Conservation (phyloP, 2,888 invertebrate genomes). For the Linyphia triangularis region DNA sequence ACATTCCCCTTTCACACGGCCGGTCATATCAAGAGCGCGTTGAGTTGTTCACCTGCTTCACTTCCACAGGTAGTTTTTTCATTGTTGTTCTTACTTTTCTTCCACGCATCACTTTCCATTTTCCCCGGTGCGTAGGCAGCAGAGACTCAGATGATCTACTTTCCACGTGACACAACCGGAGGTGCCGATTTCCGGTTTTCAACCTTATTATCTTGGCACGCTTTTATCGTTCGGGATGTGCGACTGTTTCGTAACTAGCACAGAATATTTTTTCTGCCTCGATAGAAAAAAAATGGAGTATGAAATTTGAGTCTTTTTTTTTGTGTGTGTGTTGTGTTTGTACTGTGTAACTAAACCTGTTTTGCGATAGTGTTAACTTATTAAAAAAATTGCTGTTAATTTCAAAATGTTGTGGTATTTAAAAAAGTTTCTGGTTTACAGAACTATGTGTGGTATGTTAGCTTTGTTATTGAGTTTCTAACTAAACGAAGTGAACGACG, state of each 20-base stretch:
- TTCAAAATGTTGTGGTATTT: too few species aligned
- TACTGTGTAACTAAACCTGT: background rate
- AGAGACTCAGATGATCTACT: constrained; percentile 52
- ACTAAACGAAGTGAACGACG: too few species aligned
- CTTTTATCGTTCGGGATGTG: constrained; percentile 1
- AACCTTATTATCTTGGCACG: constrained; percentile 23
- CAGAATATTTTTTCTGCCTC: background rate
- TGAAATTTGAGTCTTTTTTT: background rate
- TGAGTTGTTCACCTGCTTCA: constrained; percentile 41
- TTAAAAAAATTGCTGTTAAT: too few species aligned
- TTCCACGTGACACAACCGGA: constrained; percentile 57
- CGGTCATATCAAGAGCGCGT: background rate
- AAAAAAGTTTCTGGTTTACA: too few species aligned
- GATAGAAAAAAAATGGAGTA: background rate
- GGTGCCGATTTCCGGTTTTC: constrained; percentile 56
- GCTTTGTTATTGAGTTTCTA: too few species aligned
- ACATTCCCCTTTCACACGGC: background rate
- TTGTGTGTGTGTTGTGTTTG: background rate
- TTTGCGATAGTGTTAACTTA: background rate
- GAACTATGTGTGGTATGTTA: too few species aligned
- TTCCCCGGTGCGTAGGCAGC: constrained; percentile 10
- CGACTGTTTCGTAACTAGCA: constrained; percentile 29
- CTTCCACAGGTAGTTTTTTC: constrained; percentile 18
- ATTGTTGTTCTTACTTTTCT: background rate
- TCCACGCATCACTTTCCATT: constrained; percentile 39